Conservation (phyloP, 2,797 vertebrate species). For the Melopsittacus undulatus region DNA sequence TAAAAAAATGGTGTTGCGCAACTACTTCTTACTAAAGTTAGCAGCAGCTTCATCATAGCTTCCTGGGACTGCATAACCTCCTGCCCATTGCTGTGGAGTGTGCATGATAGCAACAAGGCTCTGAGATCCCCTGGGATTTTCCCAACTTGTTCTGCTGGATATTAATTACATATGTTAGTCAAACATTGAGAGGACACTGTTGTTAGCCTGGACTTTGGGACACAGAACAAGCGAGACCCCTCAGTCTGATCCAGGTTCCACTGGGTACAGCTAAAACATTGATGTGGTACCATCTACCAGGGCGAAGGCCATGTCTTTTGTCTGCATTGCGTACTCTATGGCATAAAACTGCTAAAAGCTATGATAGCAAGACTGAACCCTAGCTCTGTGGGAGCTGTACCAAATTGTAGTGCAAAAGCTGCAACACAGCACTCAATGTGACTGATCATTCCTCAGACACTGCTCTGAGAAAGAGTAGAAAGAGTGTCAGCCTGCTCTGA, state of each 20-base stretch:
- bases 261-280: not conserved
- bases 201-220: not conserved
- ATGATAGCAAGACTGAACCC: not conserved
- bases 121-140: not conserved
- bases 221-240: not conserved
- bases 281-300: not conserved
- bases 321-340: not conserved
- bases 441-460: not conserved
- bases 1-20: not conserved
- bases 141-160: fast-evolving
- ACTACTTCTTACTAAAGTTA: not conserved
- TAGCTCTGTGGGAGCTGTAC: not conserved
- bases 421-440: too few species aligned
- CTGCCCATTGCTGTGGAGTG: fast-evolving
- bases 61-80: not conserved
- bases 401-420: not conserved
- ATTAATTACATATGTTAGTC: not conserved
- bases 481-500: not conserved
- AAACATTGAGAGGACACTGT: not conserved
- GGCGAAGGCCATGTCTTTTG: not conserved
- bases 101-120: not conserved
- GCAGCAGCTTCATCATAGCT: not conserved
- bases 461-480: not conserved
- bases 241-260: not conserved
- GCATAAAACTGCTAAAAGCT: not conserved